A percentile compares a stretch with the other conserved stretches of the same genome.
phyloP scores from a whole-genome alignment of 2,797 vertebrate species.

The Cryptoprocta ferox region DNA sequence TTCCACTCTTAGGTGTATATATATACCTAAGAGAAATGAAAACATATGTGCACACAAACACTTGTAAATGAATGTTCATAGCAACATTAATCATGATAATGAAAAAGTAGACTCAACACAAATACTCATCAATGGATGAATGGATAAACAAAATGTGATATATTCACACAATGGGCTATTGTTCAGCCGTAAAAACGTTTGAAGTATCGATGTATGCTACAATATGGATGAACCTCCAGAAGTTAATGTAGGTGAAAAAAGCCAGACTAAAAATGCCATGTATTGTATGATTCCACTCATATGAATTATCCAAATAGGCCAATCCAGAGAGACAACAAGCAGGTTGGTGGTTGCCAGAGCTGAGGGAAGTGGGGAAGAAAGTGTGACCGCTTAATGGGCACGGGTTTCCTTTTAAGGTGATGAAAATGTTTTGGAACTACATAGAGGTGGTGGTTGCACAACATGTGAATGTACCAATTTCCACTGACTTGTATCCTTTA shows the following conservation, averaged over 20 bases:
- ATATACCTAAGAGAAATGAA: conserved; percentile 40
- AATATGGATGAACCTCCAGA: neutral
- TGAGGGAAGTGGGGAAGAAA: neutral
- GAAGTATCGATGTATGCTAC: neutral
- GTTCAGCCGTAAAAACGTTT: neutral
- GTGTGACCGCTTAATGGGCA: neutral
- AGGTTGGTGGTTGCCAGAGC: neutral
- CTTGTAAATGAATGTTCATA: neutral
- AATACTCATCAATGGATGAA: neutral
- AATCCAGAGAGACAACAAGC: conserved; percentile 17
- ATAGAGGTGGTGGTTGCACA: neutral
- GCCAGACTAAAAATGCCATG: neutral
- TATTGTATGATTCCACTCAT: neutral
- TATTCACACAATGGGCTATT: neutral
- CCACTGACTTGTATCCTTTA: neutral
- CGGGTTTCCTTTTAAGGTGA: neutral
- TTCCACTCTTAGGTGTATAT: neutral
- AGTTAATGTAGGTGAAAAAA: conserved; percentile 25
- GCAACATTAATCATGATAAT: neutral
- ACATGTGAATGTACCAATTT: neutral
- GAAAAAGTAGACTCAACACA: conserved; percentile 4
- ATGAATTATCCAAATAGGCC: neutral
- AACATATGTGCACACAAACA: neutral
- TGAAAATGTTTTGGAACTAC: conserved; percentile 4
- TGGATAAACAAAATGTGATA: neutral